Evolutionary conservation across 2,797 vertebrate genomes (phyloP), one percentile per base, ranked within the genome.

Genomic region (Sorex maritimensis): DNA sequence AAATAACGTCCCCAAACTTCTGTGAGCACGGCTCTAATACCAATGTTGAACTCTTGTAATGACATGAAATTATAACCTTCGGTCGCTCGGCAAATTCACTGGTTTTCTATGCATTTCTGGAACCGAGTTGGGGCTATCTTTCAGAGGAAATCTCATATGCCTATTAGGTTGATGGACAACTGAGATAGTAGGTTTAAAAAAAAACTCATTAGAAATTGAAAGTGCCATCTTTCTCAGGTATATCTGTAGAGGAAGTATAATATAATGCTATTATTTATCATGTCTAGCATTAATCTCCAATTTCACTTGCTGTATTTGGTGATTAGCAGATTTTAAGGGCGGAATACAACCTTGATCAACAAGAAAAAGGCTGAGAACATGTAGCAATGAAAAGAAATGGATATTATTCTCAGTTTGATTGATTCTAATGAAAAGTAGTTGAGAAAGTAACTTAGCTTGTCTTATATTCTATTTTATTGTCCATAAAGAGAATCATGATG

Each of bases 361-460:
- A 44, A 44, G 7, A 44, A 44, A 44, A 44, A 44, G 7, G 7
- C 7, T 44, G 41, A 44, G 41, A 44, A 44, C 5, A 7, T 7
- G 41, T 44, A 7, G 41, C 5, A 44, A 44, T 44, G 5, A 44
- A 44, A 44, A 44, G 41, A 44, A 44, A 44, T 44, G 41, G 41
- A 44, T 44, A 44, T 44, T 44, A 44, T 44, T 44, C 41, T 44
- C 34, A 34, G 41, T 44, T 44, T 44, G 75, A 92, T 24, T 69
- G 94, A 92, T 80, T 82, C 5, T 23, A 83, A 68, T 19, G 26
- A 78, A 90, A 14, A 90, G 26, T 46, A 75, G 73, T 93, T 6
- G n/a, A 81, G 7, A 72, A 87, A 88, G 11, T 80, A 77, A 82
- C 23, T 49, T 65, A 89, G 63, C 19, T 55, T 30, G 5, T 75